Evolutionary conservation across 2,888 invertebrate genomes (phyloP), one percentile per base, ranked within the genome.

Genomic region (Stenolophus ochropezus): DNA sequence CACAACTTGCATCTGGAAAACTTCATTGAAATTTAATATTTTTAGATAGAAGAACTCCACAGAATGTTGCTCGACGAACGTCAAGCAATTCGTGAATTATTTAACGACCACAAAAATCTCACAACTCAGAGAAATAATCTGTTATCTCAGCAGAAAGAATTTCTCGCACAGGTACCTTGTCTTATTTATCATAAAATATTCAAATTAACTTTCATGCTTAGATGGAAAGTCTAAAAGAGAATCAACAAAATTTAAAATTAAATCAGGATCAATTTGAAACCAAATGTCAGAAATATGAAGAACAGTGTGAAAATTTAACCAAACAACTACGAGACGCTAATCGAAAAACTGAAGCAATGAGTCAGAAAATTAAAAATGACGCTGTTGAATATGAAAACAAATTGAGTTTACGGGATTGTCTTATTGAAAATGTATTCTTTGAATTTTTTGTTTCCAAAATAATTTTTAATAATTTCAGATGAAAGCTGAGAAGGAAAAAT

Each of bases 11-110:
- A n/a, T n/a, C n/a, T n/a, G n/a, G n/a, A n/a, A n/a, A n/a, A n/a
- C n/a, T n/a, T n/a, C n/a, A n/a, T n/a, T n/a, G n/a, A n/a, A 23
- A 25, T 25, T 8, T 5, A 65, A 25, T 2, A 25, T n/a, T n/a
- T n/a, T n/a, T n/a, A 88, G 87, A 82, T 89, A 33, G 85, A 86
- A 83, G 86, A 88, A 82, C 85, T 87, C 82, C 88, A 88, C 56
- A 86, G 82, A 79, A 85, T 84, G 33, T 65, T 81, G 49, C 42
- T 27, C 18, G 49, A 75, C 4, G 88, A 88, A 84, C 83, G 86
- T 71, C 83, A 84, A 51, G 86, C 87, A 0, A 78, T 87, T 5
- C 86, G 85, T 47, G 86, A 87, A 82, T 82, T 88, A 47, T 65
- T 87, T 33, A 84, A 83, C 27, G 86, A 88, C 65, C 85, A 85